Percentiles rank a stretch among this genome's conserved stretches.
Conservation (phyloP, 1,140 invertebrate species). For the Hyles vespertilio region DNA sequence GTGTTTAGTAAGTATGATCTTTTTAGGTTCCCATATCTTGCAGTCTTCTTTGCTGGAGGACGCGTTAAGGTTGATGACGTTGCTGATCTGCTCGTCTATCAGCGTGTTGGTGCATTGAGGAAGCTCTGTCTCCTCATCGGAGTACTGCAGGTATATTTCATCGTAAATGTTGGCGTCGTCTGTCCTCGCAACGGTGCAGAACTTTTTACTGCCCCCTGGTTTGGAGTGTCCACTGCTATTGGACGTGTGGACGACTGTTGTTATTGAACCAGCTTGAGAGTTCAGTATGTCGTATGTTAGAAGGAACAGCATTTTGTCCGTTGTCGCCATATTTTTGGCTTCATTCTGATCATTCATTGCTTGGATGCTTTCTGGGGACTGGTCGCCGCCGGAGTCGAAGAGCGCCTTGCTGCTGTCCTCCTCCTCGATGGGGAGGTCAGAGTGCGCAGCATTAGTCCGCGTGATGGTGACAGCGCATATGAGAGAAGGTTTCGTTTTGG, state of each 20-base stretch:
- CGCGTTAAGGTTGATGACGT: conserved; percentile 68
- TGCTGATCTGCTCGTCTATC: conserved; percentile 68
- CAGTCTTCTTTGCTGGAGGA: conserved; percentile 69
- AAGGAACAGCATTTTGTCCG: conserved; percentile 67
- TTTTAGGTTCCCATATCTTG: conserved; percentile 62
- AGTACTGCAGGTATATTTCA: conserved; percentile 70
- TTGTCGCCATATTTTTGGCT: conserved; percentile 59
- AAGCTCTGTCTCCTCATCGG: conserved; percentile 70
- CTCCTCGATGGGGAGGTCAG: conserved; percentile 53
- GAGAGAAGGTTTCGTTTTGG: conserved; percentile 55
- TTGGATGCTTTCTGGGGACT: conserved; percentile 59
- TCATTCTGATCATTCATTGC: conserved; percentile 74
- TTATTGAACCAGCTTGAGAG: conserved; percentile 60
- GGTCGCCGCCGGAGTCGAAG: conserved; percentile 53
- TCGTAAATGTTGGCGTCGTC: conserved; percentile 69
- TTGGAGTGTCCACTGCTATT: conserved; percentile 66
- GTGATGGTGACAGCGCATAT: conserved; percentile 60
- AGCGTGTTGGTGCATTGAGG: conserved; percentile 62
- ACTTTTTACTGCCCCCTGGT: conserved; percentile 71
- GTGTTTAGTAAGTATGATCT: conserved; percentile 59
- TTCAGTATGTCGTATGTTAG: conserved; percentile 71
- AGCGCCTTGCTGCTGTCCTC: conserved; percentile 61
- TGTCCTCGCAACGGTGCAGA: conserved; percentile 49
- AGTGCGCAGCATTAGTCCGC: conserved; percentile 36
- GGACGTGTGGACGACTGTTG: conserved; percentile 60